Percentiles rank a stretch among this genome's conserved stretches.
phyloP scores from a whole-genome alignment of 2,888 invertebrate species.

The Hirtodrosophila trivittata region DNA sequence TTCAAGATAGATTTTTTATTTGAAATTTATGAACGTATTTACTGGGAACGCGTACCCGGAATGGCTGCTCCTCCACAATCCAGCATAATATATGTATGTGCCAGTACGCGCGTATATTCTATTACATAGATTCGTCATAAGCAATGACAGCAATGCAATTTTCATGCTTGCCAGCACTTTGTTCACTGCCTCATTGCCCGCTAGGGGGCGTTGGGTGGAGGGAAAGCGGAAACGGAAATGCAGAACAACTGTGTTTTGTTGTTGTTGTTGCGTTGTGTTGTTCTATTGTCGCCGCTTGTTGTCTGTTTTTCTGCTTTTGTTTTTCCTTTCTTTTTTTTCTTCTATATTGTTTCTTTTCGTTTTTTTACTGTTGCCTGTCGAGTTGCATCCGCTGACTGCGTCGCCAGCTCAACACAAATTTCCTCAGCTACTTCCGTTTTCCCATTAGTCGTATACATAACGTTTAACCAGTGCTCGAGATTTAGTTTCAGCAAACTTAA shows the following conservation, averaged over 20 bases:
- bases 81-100: slow-evolving; percentile 18
- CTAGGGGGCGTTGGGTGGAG: slow-evolving; percentile 13
- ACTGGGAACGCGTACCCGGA: background rate
- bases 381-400: slow-evolving; percentile 20
- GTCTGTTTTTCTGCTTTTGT: slow-evolving; percentile 35
- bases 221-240: slow-evolving; percentile 72
- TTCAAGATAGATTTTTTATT: slow-evolving; percentile 53
- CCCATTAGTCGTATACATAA: slow-evolving; percentile 66
- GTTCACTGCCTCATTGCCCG: slow-evolving; percentile 14
- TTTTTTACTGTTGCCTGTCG: slow-evolving; percentile 12
- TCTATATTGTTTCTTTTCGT: slow-evolving; percentile 33
- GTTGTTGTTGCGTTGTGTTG: slow-evolving; percentile 28
- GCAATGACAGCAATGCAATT: slow-evolving; percentile 46
- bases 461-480: slow-evolving; percentile 60
- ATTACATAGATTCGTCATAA: slow-evolving; percentile 41
- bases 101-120: too few species aligned
- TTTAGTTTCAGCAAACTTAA: slow-evolving; percentile 58
- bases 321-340: slow-evolving; percentile 12
- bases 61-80: slow-evolving; percentile 10
- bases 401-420: slow-evolving; percentile 39
- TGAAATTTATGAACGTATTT: slow-evolving; percentile 67
- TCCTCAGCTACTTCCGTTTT: slow-evolving; percentile 56
- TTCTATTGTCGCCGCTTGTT: slow-evolving; percentile 36
- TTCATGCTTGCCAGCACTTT: slow-evolving; percentile 20
- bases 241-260: slow-evolving; percentile 66